Base-by-base conservation (phyloP, 1,140 invertebrate species). In the Anastrepha ludens region DNA sequence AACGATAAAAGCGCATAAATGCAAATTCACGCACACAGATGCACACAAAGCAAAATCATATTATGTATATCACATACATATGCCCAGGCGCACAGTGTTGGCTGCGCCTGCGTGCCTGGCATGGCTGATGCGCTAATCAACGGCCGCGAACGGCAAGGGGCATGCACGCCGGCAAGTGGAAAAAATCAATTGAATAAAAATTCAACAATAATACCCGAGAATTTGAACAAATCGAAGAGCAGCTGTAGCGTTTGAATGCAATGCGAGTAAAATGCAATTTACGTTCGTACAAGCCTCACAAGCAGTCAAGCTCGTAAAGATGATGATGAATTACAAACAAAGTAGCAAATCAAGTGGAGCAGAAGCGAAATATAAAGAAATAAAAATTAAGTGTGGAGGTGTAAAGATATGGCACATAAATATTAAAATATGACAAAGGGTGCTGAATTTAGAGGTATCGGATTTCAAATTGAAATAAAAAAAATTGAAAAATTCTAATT, bases 221-320 rank as follows among this genome's bases (percentile, higher is more conserved):
- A 74, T 74, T 74, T 44, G 67, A 41, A 74, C 39, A 74, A 74
- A 74, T 74, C 67, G 44, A 74, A 74, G 39, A 17, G 67, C 41
- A 29, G 39, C 39, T 70, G 65, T 1, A 70, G 65, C 41, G 67
- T 39, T 39, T 74, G 15, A 74, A 74, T 74, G 41, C 67, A 74
- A 74, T 47, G 67, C 41, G 67, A 39, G 41, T 74, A 74, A 74
- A 74, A 74, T 74, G 67, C 67, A 74, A 44, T 74, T 74, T 41
- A 74, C 67, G 15, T 47, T 15, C 67, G 44, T 74, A 74, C 67
- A 74, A 74, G 67, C 41, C 2, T 13, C 67, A 7, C 41, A 47
- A 74, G 50, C 67, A 74, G 29, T 44, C 39, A 74, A 47, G 67
- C 67, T 74, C 67, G 67, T 74, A 74, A 74, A 74, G 67, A 74